These are phyloP conservation scores for Gymnothorax reevesii DNA, from an alignment of 2,797 vertebrate species.

Conservation along the genomic window DNA sequence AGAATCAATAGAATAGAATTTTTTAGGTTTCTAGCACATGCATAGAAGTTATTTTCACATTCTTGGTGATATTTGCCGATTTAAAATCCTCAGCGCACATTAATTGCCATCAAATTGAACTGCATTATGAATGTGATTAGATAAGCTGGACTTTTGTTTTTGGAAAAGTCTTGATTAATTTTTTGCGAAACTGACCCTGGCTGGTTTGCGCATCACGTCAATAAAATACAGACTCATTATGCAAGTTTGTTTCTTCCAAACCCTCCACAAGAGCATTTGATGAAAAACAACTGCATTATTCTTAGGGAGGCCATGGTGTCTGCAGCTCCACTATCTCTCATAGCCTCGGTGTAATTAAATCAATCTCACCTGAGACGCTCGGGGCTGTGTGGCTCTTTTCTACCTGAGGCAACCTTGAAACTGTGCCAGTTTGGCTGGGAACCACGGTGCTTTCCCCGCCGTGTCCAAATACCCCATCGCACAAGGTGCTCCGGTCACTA, in stretches of 20 bases:
- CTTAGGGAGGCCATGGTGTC: neutral
- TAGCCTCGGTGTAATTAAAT: neutral
- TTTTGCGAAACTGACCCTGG: conserved; percentile 8
- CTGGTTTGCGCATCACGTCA: neutral
- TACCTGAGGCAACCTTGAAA: conserved; percentile 13
- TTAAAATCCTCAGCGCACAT: neutral
- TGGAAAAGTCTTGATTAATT: conserved; percentile 20
- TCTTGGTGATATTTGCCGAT: conserved; percentile 9
- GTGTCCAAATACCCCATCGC: neutral
- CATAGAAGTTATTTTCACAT: conserved; percentile 24
- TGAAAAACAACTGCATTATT: neutral
- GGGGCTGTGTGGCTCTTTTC: neutral
- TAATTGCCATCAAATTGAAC: conserved; percentile 15
- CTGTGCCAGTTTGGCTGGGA: neutral
- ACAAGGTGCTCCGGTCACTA: neutral
- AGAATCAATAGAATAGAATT: neutral
- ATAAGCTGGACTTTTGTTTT: conserved; percentile 19
- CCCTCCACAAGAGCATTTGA: neutral
- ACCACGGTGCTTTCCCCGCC: neutral
- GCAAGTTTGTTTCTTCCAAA: neutral
- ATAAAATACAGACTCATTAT: conserved; percentile 18
- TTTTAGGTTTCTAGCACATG: conserved; percentile 1
- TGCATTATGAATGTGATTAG: neutral
- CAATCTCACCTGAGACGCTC: neutral
- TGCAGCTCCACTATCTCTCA: neutral